Evolutionary conservation across 1,140 invertebrate genomes (phyloP), one percentile per base, ranked within the genome.

Genomic region (Hyposmocoma kahamanoa): DNA sequence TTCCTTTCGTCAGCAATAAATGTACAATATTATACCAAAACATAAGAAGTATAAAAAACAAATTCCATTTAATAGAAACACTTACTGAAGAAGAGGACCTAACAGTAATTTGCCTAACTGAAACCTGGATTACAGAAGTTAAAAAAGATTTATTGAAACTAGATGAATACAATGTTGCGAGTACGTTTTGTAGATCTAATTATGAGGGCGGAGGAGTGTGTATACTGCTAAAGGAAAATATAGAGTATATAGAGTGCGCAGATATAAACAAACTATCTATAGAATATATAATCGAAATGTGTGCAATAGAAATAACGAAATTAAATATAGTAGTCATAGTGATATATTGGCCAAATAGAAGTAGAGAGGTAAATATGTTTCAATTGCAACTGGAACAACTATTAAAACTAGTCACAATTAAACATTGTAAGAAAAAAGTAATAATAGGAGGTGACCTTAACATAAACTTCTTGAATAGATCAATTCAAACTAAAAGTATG

Each of bases 301-400:
- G 32, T 17, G 32, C 32, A 8, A 15, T 8, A 2, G 32, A 42
- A 22, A 9, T 42, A 42, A 8, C 6, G 20, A 20, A 20, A 2
- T 21, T 2, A 1, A 42, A 42, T 22, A 6, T 42, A 13, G 6
- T 42, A 20, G 11, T 42, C 6, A 42, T 42, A 11, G 11, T 11
- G 6, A 20, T 42, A 21, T 42, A 42, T 22, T 42, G 39, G 39
- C n/a, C n/a, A n/a, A 30, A 30, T 30, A 42, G 22, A 10, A 21
- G 39, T n/a, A 42, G 39, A 42, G 39, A 42, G 19, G 17, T 21
- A 42, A 21, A 42, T 9, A 9, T 21, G 6, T 42, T 21, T 21
- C 2, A 3, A 1, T 21, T 11, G 17, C 39, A 42, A 42, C 10
- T 42, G 11, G 13, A 42, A 20, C 5, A 11, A 20, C n/a, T 42